Conservation (phyloP, 2,113 vertebrate species). For the Pao palembangensis region DNA sequence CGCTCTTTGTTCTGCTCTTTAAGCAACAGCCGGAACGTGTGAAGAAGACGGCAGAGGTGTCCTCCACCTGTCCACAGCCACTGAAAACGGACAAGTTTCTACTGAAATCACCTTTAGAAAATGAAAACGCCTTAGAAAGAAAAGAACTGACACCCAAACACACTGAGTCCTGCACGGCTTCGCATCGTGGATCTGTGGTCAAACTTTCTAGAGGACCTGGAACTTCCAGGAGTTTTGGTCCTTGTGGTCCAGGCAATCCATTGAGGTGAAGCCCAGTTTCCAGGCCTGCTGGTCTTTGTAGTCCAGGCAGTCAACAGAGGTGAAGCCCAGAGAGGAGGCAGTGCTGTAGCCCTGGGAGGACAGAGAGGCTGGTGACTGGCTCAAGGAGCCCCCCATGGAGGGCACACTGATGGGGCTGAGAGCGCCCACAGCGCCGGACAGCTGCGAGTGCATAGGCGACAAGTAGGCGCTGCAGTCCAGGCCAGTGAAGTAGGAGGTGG, state of each 20-base stretch:
- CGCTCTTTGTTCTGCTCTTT: constrained; percentile 29
- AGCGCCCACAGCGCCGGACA: constrained; percentile 75
- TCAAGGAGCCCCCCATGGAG: constrained; percentile 79
- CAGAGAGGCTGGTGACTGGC: constrained; percentile 80
- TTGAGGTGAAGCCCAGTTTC: constrained; percentile 83
- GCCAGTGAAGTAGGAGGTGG: constrained; percentile 81
- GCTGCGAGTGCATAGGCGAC: constrained; percentile 83
- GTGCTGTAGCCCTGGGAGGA: constrained; percentile 80
- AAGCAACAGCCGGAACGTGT: not conserved
- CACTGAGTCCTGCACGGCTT: constrained; percentile 24
- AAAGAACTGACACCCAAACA: constrained; percentile 36
- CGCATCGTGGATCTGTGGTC: constrained; percentile 14
- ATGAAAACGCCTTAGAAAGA: constrained; percentile 41
- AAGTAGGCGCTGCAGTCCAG: constrained; percentile 84
- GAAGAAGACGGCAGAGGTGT: constrained; percentile 15
- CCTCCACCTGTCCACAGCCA: too few species aligned
- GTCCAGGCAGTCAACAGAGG: constrained; percentile 82
- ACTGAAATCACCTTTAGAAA: constrained; percentile 40
- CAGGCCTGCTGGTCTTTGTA: constrained; percentile 85
- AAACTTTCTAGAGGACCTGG: constrained; percentile 78
- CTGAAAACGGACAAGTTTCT: constrained; percentile 21
- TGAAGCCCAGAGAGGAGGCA: constrained; percentile 78
- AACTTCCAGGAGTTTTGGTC: constrained; percentile 86
- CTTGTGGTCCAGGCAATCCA: constrained; percentile 87
- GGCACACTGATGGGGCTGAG: constrained; percentile 80